Percentiles rank a stretch among this genome's conserved stretches.
Conservation (phyloP, 2,113 vertebrate species). For the Halichoeres trimaculatus region DNA sequence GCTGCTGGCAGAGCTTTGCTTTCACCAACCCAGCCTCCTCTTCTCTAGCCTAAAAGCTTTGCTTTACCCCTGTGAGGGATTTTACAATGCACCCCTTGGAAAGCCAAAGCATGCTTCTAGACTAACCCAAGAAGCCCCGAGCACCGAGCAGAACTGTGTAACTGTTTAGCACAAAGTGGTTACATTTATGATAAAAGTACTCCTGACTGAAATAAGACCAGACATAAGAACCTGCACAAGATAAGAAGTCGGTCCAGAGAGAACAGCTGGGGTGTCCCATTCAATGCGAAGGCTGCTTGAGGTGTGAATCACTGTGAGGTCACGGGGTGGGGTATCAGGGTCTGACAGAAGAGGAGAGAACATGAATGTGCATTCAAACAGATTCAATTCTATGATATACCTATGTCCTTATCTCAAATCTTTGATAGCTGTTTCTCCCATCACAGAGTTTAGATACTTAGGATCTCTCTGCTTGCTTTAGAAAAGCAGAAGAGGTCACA, state of each 20-base stretch:
- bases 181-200: too few relatives aligned
- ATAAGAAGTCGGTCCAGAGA: conserved; percentile 93
- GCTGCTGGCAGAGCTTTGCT: too few relatives aligned
- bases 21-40: too few relatives aligned
- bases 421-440: neutral
- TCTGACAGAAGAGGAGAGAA: conserved; percentile 75
- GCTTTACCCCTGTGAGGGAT: too few relatives aligned
- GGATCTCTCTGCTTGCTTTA: conserved; percentile 1
- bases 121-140: too few relatives aligned
- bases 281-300: conserved; percentile 86
- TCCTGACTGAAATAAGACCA: too few relatives aligned
- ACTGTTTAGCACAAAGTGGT: too few relatives aligned
- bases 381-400: too few relatives aligned
- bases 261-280: conserved; percentile 88
- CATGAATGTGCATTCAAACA: neutral
- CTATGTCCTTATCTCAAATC: neutral
- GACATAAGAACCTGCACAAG: conserved; percentile 84
- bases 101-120: too few relatives aligned
- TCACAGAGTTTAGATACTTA: neutral
- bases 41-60: too few relatives aligned
- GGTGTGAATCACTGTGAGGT: conserved; percentile 85
- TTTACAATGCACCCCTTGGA: too few relatives aligned
- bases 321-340: conserved; percentile 90
- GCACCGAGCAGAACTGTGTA: too few relatives aligned
- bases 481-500: neutral